A percentile compares a stretch with the other conserved stretches of the same genome.
Conservation (phyloP, 2,113 vertebrate genomes). For the Fregata magnificens region DNA sequence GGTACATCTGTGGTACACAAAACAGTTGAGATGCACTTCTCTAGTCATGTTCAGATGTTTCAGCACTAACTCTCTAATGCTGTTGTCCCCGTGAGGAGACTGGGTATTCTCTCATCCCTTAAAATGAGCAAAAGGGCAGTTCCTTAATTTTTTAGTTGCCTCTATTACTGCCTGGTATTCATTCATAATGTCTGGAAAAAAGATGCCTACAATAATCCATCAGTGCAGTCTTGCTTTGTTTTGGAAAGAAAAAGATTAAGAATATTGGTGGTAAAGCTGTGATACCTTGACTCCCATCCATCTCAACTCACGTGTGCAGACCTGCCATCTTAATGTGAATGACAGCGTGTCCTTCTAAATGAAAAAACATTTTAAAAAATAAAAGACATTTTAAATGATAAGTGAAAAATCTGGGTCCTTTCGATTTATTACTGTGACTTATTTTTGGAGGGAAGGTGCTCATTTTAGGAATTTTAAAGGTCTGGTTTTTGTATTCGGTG, state of each 20-base stretch:
- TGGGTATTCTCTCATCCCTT: neutral
- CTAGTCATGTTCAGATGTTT: conserved; percentile 29
- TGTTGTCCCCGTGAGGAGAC: neutral
- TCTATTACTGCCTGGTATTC: neutral
- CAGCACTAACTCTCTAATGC: neutral
- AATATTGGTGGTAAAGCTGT: neutral
- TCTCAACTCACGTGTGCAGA: neutral
- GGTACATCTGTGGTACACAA: conserved; percentile 17
- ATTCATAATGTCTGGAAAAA: neutral
- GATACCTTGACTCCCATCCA: neutral
- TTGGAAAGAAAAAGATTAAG: neutral
- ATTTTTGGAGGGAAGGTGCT: neutral
- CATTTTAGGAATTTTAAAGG: neutral
- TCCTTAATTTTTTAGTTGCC: neutral
- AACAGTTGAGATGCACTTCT: neutral
- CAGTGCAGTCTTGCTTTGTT: neutral
- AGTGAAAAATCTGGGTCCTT: neutral
- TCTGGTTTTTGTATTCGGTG: neutral
- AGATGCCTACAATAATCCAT: neutral
- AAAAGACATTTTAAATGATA: neutral
- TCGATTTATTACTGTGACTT: neutral
- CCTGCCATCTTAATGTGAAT: neutral
- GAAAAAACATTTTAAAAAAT: neutral
- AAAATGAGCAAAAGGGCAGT: neutral
- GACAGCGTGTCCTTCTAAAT: neutral